Base-by-base conservation (phyloP, 2,797 vertebrate genomes). In the Bradypus variegatus region DNA sequence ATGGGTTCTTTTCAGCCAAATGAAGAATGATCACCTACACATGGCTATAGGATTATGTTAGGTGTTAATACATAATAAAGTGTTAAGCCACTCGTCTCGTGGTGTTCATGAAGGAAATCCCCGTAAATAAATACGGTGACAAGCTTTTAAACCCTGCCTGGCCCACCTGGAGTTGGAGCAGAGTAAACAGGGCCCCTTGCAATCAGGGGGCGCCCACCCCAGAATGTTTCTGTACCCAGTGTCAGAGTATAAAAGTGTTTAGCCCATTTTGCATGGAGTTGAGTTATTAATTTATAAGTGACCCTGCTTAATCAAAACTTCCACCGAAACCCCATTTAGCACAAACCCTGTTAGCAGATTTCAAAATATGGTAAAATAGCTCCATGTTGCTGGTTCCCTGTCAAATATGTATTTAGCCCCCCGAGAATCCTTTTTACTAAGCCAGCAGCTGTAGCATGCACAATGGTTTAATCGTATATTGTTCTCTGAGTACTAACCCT, bases 391-490 rank as follows among this genome's bases (percentile, higher is more conserved):
- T 38, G 31, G 95, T 96, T 82, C 95, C 95, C 91, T 93, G 94
- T 95, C 95, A 90, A 95, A 96, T 96, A 95, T 93, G 93, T 96
- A 95, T 96, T 97, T 95, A 97, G 97, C 96, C 89, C 94, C 92
- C 95, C 88, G 77, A 96, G 96, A 96, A 97, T 95, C 91, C 91
- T 95, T 97, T 97, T 96, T 84, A 82, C 85, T 91, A 95, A 95
- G 97, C 96, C 95, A 94, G 97, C 96, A 96, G 97, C 97, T 96
- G 95, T 94, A 82, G 96, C 93, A 25, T 75, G 94, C 96, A 97
- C 96, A 97, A 97, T 96, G 95, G 96, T 96, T 97, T 98, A 97
- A 98, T 97, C 97, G 95, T 96, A 96, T 97, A 97, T 98, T 97
- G 97, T 97, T 97, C 97, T 97, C 97, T 88, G 95, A 97, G 97